Evolutionary conservation across 2,888 invertebrate species (phyloP).

Genomic region (Congeria kusceri): DNA sequence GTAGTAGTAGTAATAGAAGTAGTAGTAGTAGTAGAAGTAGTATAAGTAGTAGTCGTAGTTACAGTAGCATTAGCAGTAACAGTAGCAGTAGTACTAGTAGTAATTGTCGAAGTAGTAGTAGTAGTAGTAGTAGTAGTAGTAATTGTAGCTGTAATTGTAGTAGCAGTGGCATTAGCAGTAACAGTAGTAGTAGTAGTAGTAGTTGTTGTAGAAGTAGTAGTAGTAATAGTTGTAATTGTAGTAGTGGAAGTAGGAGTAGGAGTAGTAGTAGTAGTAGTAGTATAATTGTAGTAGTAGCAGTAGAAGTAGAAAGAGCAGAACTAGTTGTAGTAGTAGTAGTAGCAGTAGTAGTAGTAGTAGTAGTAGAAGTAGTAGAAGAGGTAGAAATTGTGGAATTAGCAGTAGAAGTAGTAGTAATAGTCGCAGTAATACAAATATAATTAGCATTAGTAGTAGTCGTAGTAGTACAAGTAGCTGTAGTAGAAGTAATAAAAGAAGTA

Average conservation of each 20-base stretch:
- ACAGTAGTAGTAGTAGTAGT: constrained; percentile 45
- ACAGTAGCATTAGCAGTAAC: constrained; percentile 38
- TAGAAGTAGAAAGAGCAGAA: constrained; percentile 28
- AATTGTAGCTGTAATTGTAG: constrained; percentile 36
- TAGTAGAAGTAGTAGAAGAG: constrained; percentile 55
- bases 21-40: constrained; percentile 29
- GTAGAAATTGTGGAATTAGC: constrained; percentile 36
- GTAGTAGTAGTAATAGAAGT: constrained; percentile 18
- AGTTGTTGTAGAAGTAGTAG: constrained; percentile 41
- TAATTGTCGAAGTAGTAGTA: constrained; percentile 40
- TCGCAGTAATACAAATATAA: constrained; percentile 53
- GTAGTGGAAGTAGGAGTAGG: constrained; percentile 30
- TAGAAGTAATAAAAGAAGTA: constrained; percentile 45
- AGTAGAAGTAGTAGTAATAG: constrained; percentile 54
- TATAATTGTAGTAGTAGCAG: constrained; percentile 14
- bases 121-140: constrained; percentile 50
- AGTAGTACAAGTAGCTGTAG: constrained; percentile 59
- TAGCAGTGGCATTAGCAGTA: constrained; percentile 40
- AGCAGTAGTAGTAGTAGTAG: constrained; percentile 24
- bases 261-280: too few species aligned
- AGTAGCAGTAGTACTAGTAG: constrained; percentile 31
- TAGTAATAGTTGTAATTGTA: constrained; percentile 44
- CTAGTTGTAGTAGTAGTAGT: constrained; percentile 28
- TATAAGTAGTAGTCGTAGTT: constrained; percentile 35
- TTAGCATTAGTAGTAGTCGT: constrained; percentile 55